Conservation (phyloP, 2,888 invertebrate species). For the Deilephila elpenor region DNA sequence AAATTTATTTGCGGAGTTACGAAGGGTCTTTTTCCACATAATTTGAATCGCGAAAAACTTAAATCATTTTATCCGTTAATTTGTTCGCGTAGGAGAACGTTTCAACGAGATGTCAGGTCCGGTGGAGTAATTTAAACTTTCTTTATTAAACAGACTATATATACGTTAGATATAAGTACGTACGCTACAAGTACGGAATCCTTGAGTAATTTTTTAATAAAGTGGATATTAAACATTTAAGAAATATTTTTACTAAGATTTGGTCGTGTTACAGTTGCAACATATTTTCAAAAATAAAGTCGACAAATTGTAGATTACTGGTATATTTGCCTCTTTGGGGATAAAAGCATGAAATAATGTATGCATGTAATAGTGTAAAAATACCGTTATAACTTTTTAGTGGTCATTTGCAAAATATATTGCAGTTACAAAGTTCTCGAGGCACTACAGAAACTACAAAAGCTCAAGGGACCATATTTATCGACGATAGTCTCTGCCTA, state of each 20-base stretch:
- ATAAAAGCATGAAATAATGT: too few species aligned
- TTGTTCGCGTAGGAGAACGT: constrained; percentile 8
- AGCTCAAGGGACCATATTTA: neutral
- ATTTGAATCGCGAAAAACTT: constrained; percentile 3
- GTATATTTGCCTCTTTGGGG: too few species aligned
- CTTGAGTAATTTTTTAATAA: neutral
- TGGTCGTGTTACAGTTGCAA: neutral
- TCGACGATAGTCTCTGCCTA: neutral
- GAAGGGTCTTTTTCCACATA: neutral
- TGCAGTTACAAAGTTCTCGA: neutral
- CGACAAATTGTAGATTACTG: too few species aligned
- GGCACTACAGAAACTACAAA: neutral
- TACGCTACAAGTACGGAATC: neutral
- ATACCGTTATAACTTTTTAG: too few species aligned
- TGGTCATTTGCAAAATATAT: too few species aligned
- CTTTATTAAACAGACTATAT: constrained; percentile 34
- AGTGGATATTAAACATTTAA: too few species aligned
- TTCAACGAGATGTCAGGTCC: constrained; percentile 19
- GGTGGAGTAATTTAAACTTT: constrained; percentile 38
- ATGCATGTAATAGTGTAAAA: too few species aligned
- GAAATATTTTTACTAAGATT: too few species aligned
- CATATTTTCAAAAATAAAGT: too few species aligned
- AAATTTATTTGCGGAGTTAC: neutral
- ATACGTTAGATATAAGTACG: neutral
- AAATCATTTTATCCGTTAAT: constrained; percentile 12